Conservation (phyloP, 1,140 invertebrate genomes). For the Drosophila persimilis region DNA sequence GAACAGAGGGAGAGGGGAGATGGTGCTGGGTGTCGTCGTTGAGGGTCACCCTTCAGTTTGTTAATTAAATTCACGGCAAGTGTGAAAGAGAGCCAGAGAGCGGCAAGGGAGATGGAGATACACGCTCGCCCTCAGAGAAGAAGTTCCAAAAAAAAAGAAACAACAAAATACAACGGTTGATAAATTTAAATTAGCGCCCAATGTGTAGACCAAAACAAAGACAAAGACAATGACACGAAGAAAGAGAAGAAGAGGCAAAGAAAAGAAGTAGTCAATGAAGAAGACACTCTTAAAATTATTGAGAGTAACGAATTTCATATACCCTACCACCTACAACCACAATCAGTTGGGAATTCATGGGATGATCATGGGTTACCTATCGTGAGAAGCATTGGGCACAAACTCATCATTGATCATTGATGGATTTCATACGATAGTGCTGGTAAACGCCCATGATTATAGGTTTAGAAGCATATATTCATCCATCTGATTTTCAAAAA, state of each 20-base stretch:
- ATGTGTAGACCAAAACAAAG: conserved; percentile 23
- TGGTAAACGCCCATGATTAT: too few species aligned
- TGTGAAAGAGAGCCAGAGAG: conserved; percentile 23
- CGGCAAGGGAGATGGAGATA: background rate
- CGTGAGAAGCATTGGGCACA: too few species aligned
- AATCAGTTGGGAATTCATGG: too few species aligned
- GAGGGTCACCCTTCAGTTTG: conserved; percentile 47
- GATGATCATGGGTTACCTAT: too few species aligned
- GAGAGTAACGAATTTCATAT: too few species aligned
- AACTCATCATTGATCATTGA: too few species aligned
- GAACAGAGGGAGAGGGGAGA: background rate
- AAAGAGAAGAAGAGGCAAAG: background rate
- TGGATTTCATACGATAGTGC: too few species aligned
- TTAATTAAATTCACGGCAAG: conserved; percentile 61
- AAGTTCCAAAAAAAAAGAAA: conserved; percentile 9
- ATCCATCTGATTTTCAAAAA: too few species aligned
- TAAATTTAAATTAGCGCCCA: conserved; percentile 55
- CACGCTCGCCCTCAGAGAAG: too few species aligned
- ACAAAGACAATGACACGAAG: conserved; percentile 6
- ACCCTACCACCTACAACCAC: too few species aligned
- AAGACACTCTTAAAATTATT: conserved; percentile 10
- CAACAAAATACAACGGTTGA: conserved; percentile 18
- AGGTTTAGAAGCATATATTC: too few species aligned
- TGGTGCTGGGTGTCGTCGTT: background rate
- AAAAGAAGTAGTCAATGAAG: conserved; percentile 1